Conservation (phyloP, 2,888 invertebrate genomes). For the Meandrusa payeni region DNA sequence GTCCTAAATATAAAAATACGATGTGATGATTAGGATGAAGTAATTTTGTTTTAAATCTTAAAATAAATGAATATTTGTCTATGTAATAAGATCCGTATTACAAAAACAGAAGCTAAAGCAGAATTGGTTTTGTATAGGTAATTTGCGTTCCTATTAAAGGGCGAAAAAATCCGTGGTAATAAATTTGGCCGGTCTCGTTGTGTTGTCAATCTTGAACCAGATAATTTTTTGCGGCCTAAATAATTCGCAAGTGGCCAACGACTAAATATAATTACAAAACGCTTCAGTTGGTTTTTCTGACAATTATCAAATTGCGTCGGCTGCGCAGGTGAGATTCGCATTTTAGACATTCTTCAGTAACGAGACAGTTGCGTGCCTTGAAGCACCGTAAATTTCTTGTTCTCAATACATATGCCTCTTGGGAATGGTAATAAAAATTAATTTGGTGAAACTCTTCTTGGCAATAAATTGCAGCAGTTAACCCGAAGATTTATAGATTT, state of each 20-base stretch:
- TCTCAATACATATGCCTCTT: constrained; percentile 31
- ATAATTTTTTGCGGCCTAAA: constrained; percentile 45
- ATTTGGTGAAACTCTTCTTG: constrained; percentile 31
- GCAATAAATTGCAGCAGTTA: no score
- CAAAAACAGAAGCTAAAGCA: background rate
- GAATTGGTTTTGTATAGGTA: constrained; percentile 11
- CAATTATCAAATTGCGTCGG: constrained; percentile 67
- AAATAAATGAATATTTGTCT: no score
- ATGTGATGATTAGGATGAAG: no score
- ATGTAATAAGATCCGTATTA: no score
- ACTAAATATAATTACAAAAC: constrained; percentile 66
- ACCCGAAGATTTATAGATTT: no score
- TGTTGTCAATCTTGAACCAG: constrained; percentile 45
- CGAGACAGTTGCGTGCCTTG: constrained; percentile 43
- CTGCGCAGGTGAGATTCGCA: constrained; percentile 47
- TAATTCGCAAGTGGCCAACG: constrained; percentile 47
- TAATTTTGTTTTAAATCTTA: no score
- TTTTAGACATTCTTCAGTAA: constrained; percentile 62
- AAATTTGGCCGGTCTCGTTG: constrained; percentile 25
- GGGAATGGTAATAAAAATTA: constrained; percentile 31
- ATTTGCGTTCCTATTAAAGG: constrained; percentile 14
- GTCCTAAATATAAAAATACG: no score
- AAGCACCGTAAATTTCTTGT: constrained; percentile 30
- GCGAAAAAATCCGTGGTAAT: constrained; percentile 16
- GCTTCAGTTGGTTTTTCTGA: constrained; percentile 65